Evolutionary conservation across 2,797 vertebrate species (phyloP), one percentile per base, ranked within the genome.

Genomic region (Syngnathus acus): DNA sequence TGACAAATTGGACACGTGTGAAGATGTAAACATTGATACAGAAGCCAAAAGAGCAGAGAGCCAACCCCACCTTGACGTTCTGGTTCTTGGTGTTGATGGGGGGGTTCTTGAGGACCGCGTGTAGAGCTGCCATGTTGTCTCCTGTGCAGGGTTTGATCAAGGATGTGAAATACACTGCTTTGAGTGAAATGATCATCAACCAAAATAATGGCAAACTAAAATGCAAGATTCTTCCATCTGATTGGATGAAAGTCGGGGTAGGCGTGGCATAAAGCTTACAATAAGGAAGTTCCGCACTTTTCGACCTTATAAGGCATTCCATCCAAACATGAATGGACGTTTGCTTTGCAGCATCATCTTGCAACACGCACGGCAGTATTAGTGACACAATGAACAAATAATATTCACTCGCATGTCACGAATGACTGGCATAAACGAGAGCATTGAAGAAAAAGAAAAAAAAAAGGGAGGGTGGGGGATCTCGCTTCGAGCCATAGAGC

Each of bases 41-140:
- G 14, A 64, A 37, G 43, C 2, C 14, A 64, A 50, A 65, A 9
- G 13, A 14, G 45, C 5, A 23, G 17, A 37, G 0, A 66, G 63
- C 50, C 0, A 0, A 32, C 45, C 75, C 89, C 75, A 99, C 97
- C 94, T 99, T 99, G 53, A 95, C 91, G 0, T 92, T 94, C 80
- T 99, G 97, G 87, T 95, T 99, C 91, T 98, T 99, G 6, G 97
- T 97, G 84, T 96, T 96, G 90, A 98, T 94, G 3, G 97, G 97
- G 42, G 97, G 97, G 75, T 99, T 99, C 87, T 99, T 99, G 81
- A 99, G 89, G 47, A 95, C 97, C 0, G 97, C 97, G 17, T 96
- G 94, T 11, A 99, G 86, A 2, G 97, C 97, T 21, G 92, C 96
- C 82, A 91, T 93, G 73, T 97, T 92, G 75, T 97, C 98, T 76